A percentile compares a stretch with the other conserved stretches of the same genome.
Conservation (phyloP, 2,797 vertebrate genomes). For the Fringilla coelebs region DNA sequence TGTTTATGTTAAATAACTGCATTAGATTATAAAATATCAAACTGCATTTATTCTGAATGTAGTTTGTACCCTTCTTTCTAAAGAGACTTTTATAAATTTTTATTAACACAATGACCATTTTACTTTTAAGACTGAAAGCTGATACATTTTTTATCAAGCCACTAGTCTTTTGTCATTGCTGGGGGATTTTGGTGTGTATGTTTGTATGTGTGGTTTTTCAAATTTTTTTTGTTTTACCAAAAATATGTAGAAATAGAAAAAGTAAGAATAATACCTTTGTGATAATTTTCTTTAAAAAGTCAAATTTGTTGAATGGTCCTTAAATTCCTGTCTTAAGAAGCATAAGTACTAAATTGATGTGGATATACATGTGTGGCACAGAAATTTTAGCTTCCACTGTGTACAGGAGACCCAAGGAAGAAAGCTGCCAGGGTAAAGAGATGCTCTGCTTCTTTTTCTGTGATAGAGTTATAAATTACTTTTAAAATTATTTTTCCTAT, state of each 20-base stretch:
- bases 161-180: neutral
- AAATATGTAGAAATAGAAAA: neutral
- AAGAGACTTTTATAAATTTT: neutral
- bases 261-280: neutral
- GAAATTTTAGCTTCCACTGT: neutral
- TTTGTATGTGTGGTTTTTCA: neutral
- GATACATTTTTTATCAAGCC: neutral
- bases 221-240: neutral
- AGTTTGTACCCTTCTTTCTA: neutral
- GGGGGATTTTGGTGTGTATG: fast-evolving
- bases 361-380: neutral
- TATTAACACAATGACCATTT: neutral
- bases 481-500: neutral
- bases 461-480: neutral
- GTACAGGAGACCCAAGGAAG: neutral
- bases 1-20: neutral
- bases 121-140: neutral
- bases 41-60: neutral
- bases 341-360: neutral
- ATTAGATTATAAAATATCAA: neutral
- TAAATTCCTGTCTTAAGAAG: neutral
- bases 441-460: neutral
- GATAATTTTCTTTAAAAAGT: neutral
- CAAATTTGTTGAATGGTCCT: neutral
- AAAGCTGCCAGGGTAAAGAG: neutral